phyloP scores from a whole-genome alignment of 1,140 invertebrate species.

The Anoplophora glabripennis region DNA sequence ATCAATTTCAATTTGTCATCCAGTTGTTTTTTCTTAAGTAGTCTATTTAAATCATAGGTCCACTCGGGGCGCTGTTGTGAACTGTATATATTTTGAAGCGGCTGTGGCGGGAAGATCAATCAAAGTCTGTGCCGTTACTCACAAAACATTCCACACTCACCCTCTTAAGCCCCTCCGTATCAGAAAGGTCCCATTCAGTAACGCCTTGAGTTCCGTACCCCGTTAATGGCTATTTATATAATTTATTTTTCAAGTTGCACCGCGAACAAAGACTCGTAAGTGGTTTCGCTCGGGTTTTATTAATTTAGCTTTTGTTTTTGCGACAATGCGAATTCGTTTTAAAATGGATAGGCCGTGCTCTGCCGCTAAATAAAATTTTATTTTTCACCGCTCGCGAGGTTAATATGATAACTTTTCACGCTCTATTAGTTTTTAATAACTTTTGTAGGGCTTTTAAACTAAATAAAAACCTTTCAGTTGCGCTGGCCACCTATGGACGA shows the following conservation, averaged over 20 bases:
- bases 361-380: conserved; percentile 14
- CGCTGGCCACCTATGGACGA: too few species aligned
- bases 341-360: neutral
- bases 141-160: conserved; percentile 16
- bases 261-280: conserved; percentile 6
- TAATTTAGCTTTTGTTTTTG: too few species aligned
- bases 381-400: conserved; percentile 1
- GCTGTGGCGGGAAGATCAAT: conserved; percentile 22
- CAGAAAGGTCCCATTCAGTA: conserved; percentile 15
- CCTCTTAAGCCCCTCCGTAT: conserved; percentile 13
- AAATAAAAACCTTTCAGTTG: too few species aligned
- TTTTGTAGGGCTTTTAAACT: too few species aligned
- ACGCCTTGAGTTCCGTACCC: conserved; percentile 6
- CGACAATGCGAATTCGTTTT: conserved; percentile 15
- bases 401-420: too few species aligned
- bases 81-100: conserved; percentile 16
- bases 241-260: conserved; percentile 17
- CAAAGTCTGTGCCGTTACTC: conserved; percentile 11
- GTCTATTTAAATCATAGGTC: conserved; percentile 16
- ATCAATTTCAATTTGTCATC: conserved; percentile 20
- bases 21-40: conserved; percentile 14
- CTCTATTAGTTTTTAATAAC: too few species aligned
- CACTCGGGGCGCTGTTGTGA: conserved; percentile 4
- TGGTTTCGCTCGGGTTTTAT: conserved; percentile 2
- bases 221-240: conserved; percentile 20